These are phyloP conservation scores for Dasysyrphus tricinctus DNA, from an alignment of 2,888 invertebrate genomes.

Conservation along the genomic window DNA sequence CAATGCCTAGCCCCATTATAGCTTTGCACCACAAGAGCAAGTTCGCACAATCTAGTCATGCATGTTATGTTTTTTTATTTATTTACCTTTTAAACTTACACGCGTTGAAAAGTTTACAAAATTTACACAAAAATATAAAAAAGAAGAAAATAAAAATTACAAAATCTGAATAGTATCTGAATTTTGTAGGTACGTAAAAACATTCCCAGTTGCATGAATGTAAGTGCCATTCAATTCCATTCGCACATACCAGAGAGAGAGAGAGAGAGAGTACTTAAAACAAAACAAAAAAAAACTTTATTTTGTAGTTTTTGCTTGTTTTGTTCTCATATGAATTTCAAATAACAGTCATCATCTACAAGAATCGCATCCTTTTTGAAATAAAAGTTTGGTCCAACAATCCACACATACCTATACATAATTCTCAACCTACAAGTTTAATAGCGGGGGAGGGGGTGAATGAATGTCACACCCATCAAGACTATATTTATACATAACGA, in stretches of 20 bases:
- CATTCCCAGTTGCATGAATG: conserved; percentile 5
- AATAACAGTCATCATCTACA: conserved; percentile 63
- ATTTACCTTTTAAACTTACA: background rate
- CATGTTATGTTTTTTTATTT: no score
- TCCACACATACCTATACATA: conserved; percentile 31
- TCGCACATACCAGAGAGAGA: background rate
- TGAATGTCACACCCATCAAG: conserved; percentile 3
- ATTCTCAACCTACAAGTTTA: background rate
- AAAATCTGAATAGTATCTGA: conserved; percentile 31
- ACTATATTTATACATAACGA: conserved; percentile 35
- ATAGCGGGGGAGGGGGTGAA: background rate
- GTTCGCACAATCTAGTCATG: no score
- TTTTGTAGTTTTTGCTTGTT: background rate
- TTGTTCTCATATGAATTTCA: conserved; percentile 58
- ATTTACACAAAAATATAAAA: background rate
- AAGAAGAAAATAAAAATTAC: background rate
- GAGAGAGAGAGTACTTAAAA: conserved; percentile 4
- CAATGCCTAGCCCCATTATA: no score
- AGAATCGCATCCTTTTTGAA: conserved; percentile 55
- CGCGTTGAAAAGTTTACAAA: conserved; percentile 2
- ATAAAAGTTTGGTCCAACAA: conserved; percentile 61
- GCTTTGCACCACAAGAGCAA: no score
- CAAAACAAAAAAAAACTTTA: conserved; percentile 27
- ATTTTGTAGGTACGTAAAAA: conserved; percentile 33
- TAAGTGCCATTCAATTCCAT: conserved; percentile 59